A percentile compares a stretch with the other conserved stretches of the same genome.
phyloP scores from a whole-genome alignment of 2,888 invertebrate species.

The Microctonus aethiopoides region DNA sequence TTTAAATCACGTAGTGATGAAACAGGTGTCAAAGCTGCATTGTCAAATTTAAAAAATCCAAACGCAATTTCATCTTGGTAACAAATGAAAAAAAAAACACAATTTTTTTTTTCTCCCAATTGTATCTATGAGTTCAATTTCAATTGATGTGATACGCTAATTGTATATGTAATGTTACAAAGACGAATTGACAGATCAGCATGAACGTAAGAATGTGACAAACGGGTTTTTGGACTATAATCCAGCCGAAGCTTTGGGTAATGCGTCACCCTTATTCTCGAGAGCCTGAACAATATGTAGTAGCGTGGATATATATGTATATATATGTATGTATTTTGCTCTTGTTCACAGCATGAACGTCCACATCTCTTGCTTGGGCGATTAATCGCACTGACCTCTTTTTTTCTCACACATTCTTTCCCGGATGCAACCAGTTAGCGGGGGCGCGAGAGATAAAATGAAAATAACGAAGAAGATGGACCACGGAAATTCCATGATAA shows the following conservation, averaged over 20 bases:
- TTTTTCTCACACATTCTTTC: too few species aligned
- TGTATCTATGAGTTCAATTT: neutral
- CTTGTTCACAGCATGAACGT: slow-evolving; percentile 27
- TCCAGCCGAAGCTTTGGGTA: slow-evolving; percentile 22
- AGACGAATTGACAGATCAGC: neutral
- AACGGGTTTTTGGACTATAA: slow-evolving; percentile 18
- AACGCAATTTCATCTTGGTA: too few species aligned
- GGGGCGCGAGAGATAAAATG: slow-evolving; percentile 17
- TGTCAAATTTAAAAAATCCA: neutral
- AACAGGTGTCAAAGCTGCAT: neutral
- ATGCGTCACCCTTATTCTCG: neutral
- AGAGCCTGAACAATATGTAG: neutral
- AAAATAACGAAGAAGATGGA: slow-evolving; percentile 11
- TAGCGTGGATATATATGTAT: neutral
- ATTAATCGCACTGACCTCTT: slow-evolving; percentile 35
- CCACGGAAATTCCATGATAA: slow-evolving; percentile 13
- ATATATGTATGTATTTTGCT: neutral
- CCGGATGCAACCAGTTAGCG: neutral
- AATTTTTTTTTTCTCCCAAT: too few species aligned
- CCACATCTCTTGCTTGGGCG: slow-evolving; percentile 14
- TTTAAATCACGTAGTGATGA: neutral
- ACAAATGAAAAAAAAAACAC: too few species aligned
- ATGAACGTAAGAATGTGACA: neutral
- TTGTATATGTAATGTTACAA: neutral
- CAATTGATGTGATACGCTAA: neutral